Evolutionary conservation across 2,113 vertebrate species (phyloP).

Genomic region (Tauraco erythrolophus): DNA sequence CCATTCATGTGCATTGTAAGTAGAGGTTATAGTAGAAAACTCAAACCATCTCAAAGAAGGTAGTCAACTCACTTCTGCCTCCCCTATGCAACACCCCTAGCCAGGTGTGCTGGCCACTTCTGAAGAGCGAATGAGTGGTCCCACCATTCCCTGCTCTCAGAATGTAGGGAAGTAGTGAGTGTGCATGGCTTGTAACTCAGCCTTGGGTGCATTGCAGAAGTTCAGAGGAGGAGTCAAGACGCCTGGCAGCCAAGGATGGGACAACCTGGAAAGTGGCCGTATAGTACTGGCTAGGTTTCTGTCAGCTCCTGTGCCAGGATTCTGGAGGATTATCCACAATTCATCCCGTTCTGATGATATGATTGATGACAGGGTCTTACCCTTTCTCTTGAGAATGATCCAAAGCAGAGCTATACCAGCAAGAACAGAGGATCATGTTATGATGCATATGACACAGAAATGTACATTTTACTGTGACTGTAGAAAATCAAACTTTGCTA

Average conservation of each 20-base stretch:
- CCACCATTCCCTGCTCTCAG: neutral
- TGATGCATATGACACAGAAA: neutral
- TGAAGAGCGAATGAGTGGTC: neutral
- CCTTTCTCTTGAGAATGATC: neutral
- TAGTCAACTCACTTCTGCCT: neutral
- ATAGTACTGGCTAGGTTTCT: neutral
- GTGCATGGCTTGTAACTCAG: neutral
- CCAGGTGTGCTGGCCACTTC: neutral
- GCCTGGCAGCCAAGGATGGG: neutral
- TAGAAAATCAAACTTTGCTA: neutral
- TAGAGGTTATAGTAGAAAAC: neutral
- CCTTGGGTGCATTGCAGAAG: neutral
- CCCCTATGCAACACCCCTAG: neutral
- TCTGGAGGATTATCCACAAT: neutral
- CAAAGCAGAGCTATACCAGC: neutral
- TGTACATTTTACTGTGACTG: neutral
- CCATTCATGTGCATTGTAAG: neutral
- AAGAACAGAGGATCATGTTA: neutral
- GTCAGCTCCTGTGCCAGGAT: neutral
- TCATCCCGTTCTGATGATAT: neutral
- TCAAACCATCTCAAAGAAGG: neutral
- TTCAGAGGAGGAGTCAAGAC: neutral
- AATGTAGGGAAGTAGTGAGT: neutral
- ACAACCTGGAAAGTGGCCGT: neutral
- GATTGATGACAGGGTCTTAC: neutral